Evolutionary conservation across 2,888 invertebrate genomes (phyloP).

Genomic region (Mesoligia furuncula): DNA sequence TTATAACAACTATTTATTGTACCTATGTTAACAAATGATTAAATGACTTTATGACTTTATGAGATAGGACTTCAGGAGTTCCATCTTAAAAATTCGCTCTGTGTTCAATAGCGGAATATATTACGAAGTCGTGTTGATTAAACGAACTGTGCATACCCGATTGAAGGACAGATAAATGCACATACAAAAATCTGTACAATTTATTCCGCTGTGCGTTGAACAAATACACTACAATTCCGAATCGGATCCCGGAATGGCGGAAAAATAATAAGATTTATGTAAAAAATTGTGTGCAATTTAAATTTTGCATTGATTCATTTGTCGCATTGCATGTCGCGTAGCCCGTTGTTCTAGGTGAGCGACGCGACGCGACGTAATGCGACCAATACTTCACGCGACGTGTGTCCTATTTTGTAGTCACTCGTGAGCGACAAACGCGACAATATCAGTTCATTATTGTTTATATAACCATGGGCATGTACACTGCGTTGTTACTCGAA

Average conservation of each 20-base stretch:
- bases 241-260: slow-evolving; percentile 11
- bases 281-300: slow-evolving; percentile 23
- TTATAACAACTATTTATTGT: too few relatives aligned
- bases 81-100: not conserved
- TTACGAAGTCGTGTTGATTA: slow-evolving; percentile 6
- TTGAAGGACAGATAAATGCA: slow-evolving; percentile 20
- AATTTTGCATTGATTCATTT: slow-evolving; percentile 30
- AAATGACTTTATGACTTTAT: too few relatives aligned
- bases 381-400: too few relatives aligned
- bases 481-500: too few relatives aligned
- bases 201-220: slow-evolving; percentile 19
- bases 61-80: too few relatives aligned
- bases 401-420: too few relatives aligned
- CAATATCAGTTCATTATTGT: too few relatives aligned
- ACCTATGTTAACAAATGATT: too few relatives aligned
- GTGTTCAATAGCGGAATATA: slow-evolving; percentile 7
- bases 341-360: too few relatives aligned
- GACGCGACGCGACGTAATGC: too few relatives aligned
- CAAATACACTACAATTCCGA: slow-evolving; percentile 27
- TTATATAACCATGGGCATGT: too few relatives aligned
- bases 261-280: slow-evolving; percentile 30
- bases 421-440: too few relatives aligned
- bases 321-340: not conserved
- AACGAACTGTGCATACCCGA: slow-evolving; percentile 10
- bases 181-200: slow-evolving; percentile 41